Conservation (phyloP, 2,113 vertebrate genomes). For the Calypte anna region DNA sequence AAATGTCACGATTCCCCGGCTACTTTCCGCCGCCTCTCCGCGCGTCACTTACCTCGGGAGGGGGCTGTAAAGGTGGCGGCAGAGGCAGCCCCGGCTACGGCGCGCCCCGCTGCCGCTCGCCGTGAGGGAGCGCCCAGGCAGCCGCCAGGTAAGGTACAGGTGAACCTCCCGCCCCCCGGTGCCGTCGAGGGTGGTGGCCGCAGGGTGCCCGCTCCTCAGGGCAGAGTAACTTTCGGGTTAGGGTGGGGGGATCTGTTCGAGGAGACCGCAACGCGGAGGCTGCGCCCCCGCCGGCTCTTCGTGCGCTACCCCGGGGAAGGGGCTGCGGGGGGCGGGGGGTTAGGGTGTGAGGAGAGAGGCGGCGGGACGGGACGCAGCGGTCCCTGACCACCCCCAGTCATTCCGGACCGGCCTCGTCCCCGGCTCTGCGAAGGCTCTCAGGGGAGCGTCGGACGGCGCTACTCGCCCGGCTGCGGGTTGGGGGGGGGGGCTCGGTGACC, state of each 20-base stretch:
- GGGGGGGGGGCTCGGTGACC: neutral
- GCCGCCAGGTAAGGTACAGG: conserved; percentile 64
- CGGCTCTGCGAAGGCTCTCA: neutral
- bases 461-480: neutral
- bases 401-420: neutral
- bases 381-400: too few species aligned
- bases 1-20: neutral
- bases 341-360: neutral
- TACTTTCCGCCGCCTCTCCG: neutral
- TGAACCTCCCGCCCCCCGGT: neutral
- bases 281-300: neutral
- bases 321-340: neutral
- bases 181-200: neutral
- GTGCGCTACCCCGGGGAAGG: too few species aligned
- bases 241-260: neutral
- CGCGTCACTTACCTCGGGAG: neutral
- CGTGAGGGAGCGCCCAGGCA: neutral
- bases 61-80: conserved; percentile 1
- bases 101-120: neutral
- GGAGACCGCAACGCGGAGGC: neutral
- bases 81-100: conserved; percentile 1
- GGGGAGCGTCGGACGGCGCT: neutral
- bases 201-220: neutral
- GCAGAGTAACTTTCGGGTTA: conserved; percentile 28
- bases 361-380: neutral